These are phyloP conservation scores for Chrysina gloriosa DNA, from an alignment of 2,888 invertebrate genomes.

Conservation along the genomic window DNA sequence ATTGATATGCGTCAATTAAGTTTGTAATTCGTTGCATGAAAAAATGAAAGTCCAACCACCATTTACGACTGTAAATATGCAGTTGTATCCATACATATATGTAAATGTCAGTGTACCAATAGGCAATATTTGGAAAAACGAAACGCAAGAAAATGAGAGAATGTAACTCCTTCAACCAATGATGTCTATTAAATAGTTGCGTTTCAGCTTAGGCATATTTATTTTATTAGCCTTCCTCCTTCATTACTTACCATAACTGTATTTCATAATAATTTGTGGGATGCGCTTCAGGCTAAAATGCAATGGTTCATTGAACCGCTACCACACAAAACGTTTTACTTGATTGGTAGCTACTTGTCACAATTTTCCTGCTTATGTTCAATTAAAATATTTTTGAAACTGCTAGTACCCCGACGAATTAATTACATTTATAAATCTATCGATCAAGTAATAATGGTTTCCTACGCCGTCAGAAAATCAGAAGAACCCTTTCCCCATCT, in stretches of 20 bases:
- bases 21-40: conserved; percentile 14
- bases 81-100: background rate
- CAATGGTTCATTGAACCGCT: background rate
- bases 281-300: background rate
- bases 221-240: conserved; percentile 7
- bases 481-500: conserved; percentile 3
- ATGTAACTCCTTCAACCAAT: background rate
- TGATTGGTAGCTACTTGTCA: too few species aligned
- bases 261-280: conserved; percentile 8
- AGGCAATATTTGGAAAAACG: background rate
- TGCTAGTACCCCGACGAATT: too few species aligned
- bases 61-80: background rate
- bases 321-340: background rate
- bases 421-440: too few species aligned
- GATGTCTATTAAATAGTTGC: background rate
- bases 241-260: conserved; percentile 13
- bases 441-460: too few species aligned
- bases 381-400: too few species aligned
- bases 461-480: too few species aligned
- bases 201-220: conserved; percentile 13
- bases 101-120: background rate
- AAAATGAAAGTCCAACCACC: background rate
- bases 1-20: conserved; percentile 16
- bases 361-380: too few species aligned
- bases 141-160: background rate